Base-by-base conservation (phyloP, 1,140 invertebrate species). In the Spodoptera litura region DNA sequence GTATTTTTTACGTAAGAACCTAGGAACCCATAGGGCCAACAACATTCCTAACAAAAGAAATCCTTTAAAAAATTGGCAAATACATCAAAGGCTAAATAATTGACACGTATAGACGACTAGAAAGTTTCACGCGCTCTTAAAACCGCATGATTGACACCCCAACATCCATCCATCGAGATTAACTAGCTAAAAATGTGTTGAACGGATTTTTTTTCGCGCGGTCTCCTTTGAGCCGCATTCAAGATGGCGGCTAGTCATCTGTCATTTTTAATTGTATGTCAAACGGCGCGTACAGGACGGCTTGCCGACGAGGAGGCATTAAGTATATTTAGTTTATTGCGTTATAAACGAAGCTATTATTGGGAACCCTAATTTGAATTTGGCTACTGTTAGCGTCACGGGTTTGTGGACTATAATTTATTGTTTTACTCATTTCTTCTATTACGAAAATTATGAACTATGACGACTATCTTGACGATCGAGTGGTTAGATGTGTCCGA, bases 261-360 rank as follows among this genome's bases (percentile, higher is more conserved):
- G 92, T 93, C 92, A 93, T 93, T 93, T 93, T 92, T 93, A 93
- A 93, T 93, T 93, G 92, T 88, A 82, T 92, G 92, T 93, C 92
- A 93, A 89, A 89, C 85, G 84, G 85, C 74, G 75, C 78, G 83
- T 79, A 84, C 76, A 84, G 81, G 81, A 73, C 85, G 86, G 86
- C 86, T 89, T 87, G 85, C 84, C 83, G 86, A 83, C 84, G 89
- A 84, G 85, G 79, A 62, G 66, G 58, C 58, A 56, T 73, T 64
- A 62, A 61, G 84, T 91, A 91, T 93, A 88, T 93, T 93, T 92
- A 93, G 90, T 92, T 93, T 92, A 93, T 92, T 87, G 91, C 84
- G 87, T 84, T 90, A 91, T 92, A 91, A 92, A 91, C 83, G 89
- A 78, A 80, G 77, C 85, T 91, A 87, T 89, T 91, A 90, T 89